Conservation (phyloP, 2,888 invertebrate species). For the Cephus pygmeus region DNA sequence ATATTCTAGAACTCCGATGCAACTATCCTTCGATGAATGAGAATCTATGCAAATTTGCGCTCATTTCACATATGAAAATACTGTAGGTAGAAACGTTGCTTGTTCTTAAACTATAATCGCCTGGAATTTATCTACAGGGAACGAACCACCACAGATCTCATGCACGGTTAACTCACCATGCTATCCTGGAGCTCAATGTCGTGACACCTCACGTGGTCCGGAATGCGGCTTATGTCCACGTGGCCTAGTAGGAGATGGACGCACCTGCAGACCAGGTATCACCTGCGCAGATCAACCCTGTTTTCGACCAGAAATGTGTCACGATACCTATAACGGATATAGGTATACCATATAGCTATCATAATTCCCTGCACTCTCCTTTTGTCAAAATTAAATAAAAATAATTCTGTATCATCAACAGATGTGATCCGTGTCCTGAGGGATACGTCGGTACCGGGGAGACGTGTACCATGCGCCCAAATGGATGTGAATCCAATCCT, state of each 20-base stretch:
- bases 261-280: constrained; percentile 75
- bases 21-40: no score
- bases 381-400: background rate
- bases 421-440: constrained; percentile 81
- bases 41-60: no score
- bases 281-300: constrained; percentile 77
- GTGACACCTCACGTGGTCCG: constrained; percentile 76
- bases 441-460: constrained; percentile 83
- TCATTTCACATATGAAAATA: no score
- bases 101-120: background rate
- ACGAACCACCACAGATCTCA: constrained; percentile 34
- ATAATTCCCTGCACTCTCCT: background rate
- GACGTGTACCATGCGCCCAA: constrained; percentile 70
- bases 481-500: constrained; percentile 76
- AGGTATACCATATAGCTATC: constrained; percentile 35
- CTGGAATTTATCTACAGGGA: background rate
- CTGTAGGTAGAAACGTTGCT: no score
- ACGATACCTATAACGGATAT: constrained; percentile 56
- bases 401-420: constrained; percentile 32
- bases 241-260: constrained; percentile 81
- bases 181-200: constrained; percentile 74
- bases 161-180: constrained; percentile 57
- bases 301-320: constrained; percentile 68
- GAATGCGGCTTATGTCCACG: constrained; percentile 81
- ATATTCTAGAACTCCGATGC: no score